phyloP scores from a whole-genome alignment of 1,140 invertebrate species.

The Orussus abietinus region DNA sequence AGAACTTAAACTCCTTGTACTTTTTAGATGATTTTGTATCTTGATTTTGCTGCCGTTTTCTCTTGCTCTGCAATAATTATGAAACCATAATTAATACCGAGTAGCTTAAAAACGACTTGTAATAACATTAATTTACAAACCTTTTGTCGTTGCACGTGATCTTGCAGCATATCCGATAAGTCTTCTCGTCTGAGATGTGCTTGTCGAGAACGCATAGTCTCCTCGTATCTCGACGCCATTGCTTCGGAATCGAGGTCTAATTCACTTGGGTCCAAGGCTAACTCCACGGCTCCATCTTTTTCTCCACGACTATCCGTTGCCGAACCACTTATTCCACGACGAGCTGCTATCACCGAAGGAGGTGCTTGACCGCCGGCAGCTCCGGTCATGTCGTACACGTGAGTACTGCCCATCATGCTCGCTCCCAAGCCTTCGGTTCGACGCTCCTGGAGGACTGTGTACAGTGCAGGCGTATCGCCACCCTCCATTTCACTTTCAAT shows the following conservation, averaged over 20 bases:
- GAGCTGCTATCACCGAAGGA: constrained; percentile 51
- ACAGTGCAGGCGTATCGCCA: constrained; percentile 85
- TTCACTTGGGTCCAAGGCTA: constrained; percentile 95
- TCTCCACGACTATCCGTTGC: constrained; percentile 45
- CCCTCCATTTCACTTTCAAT: constrained; percentile 97
- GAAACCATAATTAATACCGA: constrained; percentile 21
- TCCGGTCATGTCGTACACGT: constrained; percentile 87
- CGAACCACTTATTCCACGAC: constrained; percentile 42
- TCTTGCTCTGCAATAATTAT: constrained; percentile 74
- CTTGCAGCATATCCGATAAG: constrained; percentile 96
- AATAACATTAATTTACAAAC: constrained; percentile 31
- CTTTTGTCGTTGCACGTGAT: constrained; percentile 94
- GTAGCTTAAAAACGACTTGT: constrained; percentile 4
- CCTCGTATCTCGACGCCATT: constrained; percentile 95
- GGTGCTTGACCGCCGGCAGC: constrained; percentile 58
- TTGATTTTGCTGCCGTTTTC: constrained; percentile 84
- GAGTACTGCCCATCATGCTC: constrained; percentile 98
- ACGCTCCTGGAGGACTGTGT: constrained; percentile 93
- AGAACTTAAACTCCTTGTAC: constrained; percentile 99
- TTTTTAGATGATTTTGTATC: constrained; percentile 90
- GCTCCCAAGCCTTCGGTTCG: constrained; percentile 83
- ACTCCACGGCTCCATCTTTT: constrained; percentile 76
- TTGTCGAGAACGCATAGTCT: constrained; percentile 90
- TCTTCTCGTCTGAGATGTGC: constrained; percentile 88
- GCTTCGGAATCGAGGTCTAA: constrained; percentile 93